Evolutionary conservation across 2,888 invertebrate species (phyloP).

Genomic region (Heliconius ethilla): DNA sequence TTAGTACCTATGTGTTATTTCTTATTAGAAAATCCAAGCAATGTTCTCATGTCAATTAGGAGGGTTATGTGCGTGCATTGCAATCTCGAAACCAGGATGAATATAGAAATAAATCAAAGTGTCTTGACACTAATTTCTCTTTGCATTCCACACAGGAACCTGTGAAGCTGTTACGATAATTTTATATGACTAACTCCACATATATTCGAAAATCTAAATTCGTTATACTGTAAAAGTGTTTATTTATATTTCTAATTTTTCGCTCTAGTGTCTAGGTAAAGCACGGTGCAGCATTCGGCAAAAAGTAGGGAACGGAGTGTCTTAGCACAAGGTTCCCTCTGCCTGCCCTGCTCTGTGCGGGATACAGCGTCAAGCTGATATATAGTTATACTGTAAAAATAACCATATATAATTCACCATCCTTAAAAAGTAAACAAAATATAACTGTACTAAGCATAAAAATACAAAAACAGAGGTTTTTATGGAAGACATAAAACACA

Average conservation of each 20-base stretch:
- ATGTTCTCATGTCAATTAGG: neutral
- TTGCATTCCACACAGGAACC: neutral
- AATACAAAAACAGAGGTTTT: constrained; percentile 52
- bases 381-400: neutral
- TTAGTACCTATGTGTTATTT: neutral
- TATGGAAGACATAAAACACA: constrained; percentile 77
- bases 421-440: constrained; percentile 4
- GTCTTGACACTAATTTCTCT: neutral
- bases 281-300: no score
- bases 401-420: neutral
- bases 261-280: no score
- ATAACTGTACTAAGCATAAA: neutral
- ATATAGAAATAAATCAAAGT: neutral
- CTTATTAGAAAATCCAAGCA: neutral
- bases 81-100: neutral
- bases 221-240: neutral
- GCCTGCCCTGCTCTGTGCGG: no score
- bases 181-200: neutral
- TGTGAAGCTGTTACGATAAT: neutral
- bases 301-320: no score
- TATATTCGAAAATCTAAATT: neutral
- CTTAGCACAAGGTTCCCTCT: no score
- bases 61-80: neutral
- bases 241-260: no score
- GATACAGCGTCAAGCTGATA: no score